phyloP scores from a whole-genome alignment of 30 jellyfish, hydroid and myxozoan genomes.

The Clytia hemisphaerica region DNA sequence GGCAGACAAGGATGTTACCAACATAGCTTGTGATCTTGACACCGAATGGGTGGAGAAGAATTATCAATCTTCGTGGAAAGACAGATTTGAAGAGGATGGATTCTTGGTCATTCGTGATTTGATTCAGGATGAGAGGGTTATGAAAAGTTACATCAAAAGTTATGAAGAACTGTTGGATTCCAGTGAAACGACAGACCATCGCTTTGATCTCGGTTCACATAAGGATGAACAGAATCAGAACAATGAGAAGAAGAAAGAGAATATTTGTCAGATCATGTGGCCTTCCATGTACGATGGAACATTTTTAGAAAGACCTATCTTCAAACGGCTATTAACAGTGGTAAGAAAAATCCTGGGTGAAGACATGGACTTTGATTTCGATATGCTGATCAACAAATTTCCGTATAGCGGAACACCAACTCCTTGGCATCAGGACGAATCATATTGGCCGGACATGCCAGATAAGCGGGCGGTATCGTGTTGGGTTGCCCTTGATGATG shows the following conservation, averaged over 20 bases:
- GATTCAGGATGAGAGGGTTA: too few relatives aligned
- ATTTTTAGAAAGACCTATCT: neutral
- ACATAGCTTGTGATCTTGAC: too few relatives aligned
- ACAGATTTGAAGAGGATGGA: too few relatives aligned
- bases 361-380: slow-evolving; percentile 12
- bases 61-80: too few relatives aligned
- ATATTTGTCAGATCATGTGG: slow-evolving; percentile 21
- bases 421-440: slow-evolving; percentile 24
- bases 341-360: slow-evolving; percentile 2
- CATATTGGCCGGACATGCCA: slow-evolving; percentile 18
- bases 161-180: neutral
- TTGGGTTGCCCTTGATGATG: slow-evolving; percentile 13
- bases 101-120: too few relatives aligned
- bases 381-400: slow-evolving; percentile 3
- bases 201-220: slow-evolving; percentile 17
- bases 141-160: too few relatives aligned
- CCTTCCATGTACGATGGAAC: neutral
- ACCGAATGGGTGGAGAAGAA: too few relatives aligned
- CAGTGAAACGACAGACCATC: slow-evolving; percentile 8
- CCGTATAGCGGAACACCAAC: neutral
- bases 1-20: too few relatives aligned
- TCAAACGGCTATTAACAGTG: neutral
- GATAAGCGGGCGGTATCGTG: slow-evolving; percentile 17
- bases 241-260: neutral
- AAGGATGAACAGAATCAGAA: neutral